Evolutionary conservation across 2,888 invertebrate species (phyloP).

Genomic region (Cephus runcator): DNA sequence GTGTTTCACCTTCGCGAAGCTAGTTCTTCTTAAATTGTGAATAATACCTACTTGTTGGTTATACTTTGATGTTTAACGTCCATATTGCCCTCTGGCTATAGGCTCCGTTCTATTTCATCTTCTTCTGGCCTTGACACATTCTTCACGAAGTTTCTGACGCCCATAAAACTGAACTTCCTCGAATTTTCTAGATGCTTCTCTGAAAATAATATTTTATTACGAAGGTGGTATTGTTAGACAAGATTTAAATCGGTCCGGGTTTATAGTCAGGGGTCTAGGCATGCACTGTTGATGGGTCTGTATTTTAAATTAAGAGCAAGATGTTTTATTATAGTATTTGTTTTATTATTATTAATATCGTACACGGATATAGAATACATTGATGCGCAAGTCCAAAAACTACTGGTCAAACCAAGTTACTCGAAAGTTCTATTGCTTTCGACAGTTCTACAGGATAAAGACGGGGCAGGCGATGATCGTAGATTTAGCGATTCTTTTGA

Average conservation of each 20-base stretch:
- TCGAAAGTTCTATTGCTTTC: neutral
- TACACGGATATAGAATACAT: neutral
- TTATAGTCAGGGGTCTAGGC: neutral
- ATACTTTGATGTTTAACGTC: neutral
- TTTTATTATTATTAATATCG: neutral
- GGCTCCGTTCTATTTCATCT: neutral
- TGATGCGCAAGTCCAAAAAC: neutral
- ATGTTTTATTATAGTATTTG: neutral
- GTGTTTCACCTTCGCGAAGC: neutral
- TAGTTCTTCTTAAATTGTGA: neutral
- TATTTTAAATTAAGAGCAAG: neutral
- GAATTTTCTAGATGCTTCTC: neutral
- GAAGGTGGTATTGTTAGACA: neutral
- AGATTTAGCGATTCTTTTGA: neutral
- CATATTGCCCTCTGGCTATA: neutral
- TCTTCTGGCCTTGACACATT: neutral
- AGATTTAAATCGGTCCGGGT: neutral
- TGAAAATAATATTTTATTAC: neutral
- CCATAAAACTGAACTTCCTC: neutral
- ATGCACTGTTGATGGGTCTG: neutral
- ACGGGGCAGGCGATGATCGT: neutral
- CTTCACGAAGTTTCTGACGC: neutral
- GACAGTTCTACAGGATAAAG: neutral
- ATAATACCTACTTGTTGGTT: neutral
- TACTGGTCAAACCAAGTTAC: neutral